Conservation (phyloP, 1,140 invertebrate species). For the Hormaphis cornu region DNA sequence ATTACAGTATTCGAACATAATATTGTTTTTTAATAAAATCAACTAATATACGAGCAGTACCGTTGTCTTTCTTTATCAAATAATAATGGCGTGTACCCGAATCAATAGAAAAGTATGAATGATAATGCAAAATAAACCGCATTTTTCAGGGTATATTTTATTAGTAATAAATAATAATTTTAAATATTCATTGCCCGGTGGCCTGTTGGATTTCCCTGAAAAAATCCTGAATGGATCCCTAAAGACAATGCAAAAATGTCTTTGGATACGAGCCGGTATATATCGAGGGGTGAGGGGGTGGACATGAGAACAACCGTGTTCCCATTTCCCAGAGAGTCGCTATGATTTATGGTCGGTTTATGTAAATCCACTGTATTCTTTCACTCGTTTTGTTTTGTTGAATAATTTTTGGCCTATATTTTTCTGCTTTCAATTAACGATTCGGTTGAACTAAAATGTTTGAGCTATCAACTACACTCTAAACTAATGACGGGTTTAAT, state of each 20-base stretch:
- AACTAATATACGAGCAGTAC: too few relatives aligned
- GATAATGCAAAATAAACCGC: too few relatives aligned
- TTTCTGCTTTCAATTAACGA: not conserved
- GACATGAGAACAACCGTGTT: not conserved
- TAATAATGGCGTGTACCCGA: too few relatives aligned
- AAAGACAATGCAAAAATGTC: not conserved
- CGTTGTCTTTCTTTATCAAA: too few relatives aligned
- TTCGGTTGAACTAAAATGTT: not conserved
- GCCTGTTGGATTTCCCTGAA: not conserved
- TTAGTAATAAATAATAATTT: not conserved
- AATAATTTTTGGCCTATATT: not conserved
- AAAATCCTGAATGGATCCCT: not conserved
- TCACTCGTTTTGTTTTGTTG: constrained; percentile 6
- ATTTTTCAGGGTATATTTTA: not conserved
- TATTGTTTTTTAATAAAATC: too few relatives aligned
- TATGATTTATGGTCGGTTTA: constrained; percentile 16
- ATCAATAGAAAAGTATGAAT: too few relatives aligned
- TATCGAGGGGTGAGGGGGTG: not conserved
- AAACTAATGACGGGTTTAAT: too few relatives aligned
- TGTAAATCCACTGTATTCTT: not conserved
- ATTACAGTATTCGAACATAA: too few relatives aligned
- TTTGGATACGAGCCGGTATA: not conserved
- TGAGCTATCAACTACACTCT: not conserved
- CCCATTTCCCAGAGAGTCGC: not conserved
- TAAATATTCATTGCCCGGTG: too few relatives aligned